Percentiles rank a stretch among this genome's conserved stretches.
phyloP scores from a whole-genome alignment of 2,888 invertebrate genomes.

The Eumerus sabulonum region DNA sequence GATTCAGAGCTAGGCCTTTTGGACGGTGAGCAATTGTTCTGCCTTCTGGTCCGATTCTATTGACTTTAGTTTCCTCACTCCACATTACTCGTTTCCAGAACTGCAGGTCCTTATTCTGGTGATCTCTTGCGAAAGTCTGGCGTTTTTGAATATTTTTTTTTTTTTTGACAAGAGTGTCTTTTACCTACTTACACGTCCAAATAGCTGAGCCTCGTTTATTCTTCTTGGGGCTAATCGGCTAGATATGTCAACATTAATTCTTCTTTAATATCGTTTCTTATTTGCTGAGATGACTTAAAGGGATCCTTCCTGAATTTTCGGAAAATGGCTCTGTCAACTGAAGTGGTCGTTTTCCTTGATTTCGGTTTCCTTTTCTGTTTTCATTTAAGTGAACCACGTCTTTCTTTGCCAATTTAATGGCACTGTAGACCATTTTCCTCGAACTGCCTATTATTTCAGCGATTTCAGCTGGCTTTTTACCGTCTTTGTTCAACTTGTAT shows the following conservation, averaged over 20 bases:
- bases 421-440: slow-evolving; percentile 2
- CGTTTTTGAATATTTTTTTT: no score
- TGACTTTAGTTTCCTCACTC: neutral
- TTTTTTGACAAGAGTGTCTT: neutral
- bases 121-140: neutral
- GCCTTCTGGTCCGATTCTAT: slow-evolving; percentile 13
- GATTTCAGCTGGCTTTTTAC: slow-evolving; percentile 10
- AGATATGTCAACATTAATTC: slow-evolving; percentile 3
- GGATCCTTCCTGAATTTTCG: neutral
- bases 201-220: slow-evolving; percentile 3
- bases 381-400: neutral
- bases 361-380: no score
- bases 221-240: neutral
- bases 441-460: slow-evolving; percentile 9
- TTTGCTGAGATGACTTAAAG: neutral
- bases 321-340: no score
- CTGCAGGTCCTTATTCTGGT: neutral
- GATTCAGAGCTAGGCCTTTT: no score
- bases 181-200: slow-evolving; percentile 7
- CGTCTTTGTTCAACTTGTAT: neutral
- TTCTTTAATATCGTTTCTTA: slow-evolving; percentile 5
- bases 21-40: slow-evolving; percentile 1
- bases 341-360: neutral
- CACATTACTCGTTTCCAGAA: slow-evolving; percentile 10
- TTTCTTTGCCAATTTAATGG: neutral